Conservation (phyloP, 2,113 vertebrate genomes). For the Alligator mississippiensis region DNA sequence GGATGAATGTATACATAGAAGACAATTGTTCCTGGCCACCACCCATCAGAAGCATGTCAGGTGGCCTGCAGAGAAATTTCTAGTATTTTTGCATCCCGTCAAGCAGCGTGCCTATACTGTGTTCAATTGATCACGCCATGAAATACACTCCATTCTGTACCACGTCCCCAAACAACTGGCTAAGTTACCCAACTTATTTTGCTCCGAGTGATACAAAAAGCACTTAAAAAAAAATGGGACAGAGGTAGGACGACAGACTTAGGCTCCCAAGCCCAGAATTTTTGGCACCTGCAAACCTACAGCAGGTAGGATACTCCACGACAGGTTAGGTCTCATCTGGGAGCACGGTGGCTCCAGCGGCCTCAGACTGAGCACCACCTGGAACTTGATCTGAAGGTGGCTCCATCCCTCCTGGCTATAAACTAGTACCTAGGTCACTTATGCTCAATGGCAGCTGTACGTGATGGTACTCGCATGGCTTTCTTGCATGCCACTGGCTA, state of each 20-base stretch:
- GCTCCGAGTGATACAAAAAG: slow-evolving; percentile 50
- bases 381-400: too few species aligned
- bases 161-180: slow-evolving; percentile 65
- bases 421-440: too few species aligned
- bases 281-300: background rate
- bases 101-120: slow-evolving; percentile 30
- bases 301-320: background rate
- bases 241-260: slow-evolving; percentile 46
- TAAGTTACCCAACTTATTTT: slow-evolving; percentile 71
- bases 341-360: too few species aligned
- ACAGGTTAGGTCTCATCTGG: background rate
- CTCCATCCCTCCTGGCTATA: too few species aligned
- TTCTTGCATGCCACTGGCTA: too few species aligned
- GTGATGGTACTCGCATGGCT: too few species aligned
- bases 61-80: slow-evolving; percentile 51
- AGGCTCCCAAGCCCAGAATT: background rate
- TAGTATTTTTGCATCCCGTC: slow-evolving; percentile 52
- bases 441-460: too few species aligned
- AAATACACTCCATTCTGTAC: slow-evolving; percentile 46
- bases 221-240: slow-evolving; percentile 46
- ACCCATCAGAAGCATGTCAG: slow-evolving; percentile 23
- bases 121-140: slow-evolving; percentile 72
- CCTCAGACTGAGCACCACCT: too few species aligned
- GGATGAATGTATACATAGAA: slow-evolving; percentile 53
- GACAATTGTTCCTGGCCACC: slow-evolving; percentile 19